These are phyloP conservation scores for Coecobrya sp. DNA, from an alignment of 2,888 invertebrate species.

Conservation along the genomic window DNA sequence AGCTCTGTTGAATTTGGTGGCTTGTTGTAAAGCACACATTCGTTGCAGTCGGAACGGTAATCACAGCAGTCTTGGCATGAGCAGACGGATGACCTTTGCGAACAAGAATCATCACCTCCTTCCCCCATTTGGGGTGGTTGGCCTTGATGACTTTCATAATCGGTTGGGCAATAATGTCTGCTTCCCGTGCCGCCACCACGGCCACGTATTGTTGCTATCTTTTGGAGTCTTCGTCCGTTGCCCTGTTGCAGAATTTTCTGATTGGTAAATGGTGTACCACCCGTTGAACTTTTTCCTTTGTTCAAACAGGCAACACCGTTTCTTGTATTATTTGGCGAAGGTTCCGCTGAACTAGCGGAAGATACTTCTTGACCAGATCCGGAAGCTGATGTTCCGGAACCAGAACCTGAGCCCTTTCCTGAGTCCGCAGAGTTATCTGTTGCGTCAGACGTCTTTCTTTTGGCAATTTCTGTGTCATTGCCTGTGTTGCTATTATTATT, in stretches of 20 bases:
- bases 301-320: neutral
- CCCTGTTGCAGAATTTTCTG: neutral
- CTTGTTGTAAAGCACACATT: constrained; percentile 76
- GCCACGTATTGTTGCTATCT: constrained; percentile 71
- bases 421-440: constrained; percentile 85
- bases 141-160: constrained; percentile 18
- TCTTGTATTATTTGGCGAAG: constrained; percentile 68
- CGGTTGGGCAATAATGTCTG: constrained; percentile 46
- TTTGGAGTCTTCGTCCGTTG: constrained; percentile 36
- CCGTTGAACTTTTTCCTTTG: neutral
- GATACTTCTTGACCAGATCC: constrained; percentile 64
- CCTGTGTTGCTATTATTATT: constrained; percentile 5
- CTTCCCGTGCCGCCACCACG: constrained; percentile 59
- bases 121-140: too few species aligned
- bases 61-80: constrained; percentile 77
- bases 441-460: constrained; percentile 81
- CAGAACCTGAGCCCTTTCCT: constrained; percentile 83
- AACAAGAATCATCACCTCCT: constrained; percentile 47
- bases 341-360: constrained; percentile 64
- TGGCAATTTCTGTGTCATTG: constrained; percentile 40
- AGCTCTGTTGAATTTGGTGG: constrained; percentile 68
- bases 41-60: constrained; percentile 81
- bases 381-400: constrained; percentile 69
- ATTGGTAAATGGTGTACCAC: neutral
- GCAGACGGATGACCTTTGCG: constrained; percentile 31